Conservation (phyloP, 2,113 vertebrate species). For the Cisticola juncidis region DNA sequence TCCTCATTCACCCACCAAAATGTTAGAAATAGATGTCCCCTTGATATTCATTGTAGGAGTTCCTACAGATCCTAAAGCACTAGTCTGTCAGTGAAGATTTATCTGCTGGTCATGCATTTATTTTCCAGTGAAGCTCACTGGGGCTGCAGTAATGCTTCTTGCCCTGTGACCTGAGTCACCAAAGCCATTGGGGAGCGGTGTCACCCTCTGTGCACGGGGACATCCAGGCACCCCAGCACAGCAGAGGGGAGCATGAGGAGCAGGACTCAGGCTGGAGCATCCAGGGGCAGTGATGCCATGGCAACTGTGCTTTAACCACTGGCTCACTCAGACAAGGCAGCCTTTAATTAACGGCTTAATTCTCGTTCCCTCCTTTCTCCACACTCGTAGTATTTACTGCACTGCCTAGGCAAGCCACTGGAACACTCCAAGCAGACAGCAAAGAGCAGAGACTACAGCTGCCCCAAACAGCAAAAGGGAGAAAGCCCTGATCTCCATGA, state of each 20-base stretch:
- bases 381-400: not conserved
- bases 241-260: not conserved
- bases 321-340: not conserved
- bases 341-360: conserved; percentile 7
- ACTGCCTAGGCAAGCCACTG: not conserved
- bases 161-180: not conserved
- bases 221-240: not conserved
- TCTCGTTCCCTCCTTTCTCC: not conserved
- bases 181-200: not conserved
- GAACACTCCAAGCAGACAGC: not conserved
- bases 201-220: not conserved
- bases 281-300: not conserved
- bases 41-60: not conserved
- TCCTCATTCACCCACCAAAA: not conserved
- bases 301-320: not conserved
- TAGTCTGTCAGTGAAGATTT: not conserved
- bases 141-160: not conserved
- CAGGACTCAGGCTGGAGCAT: not conserved
- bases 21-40: not conserved
- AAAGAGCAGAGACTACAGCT: not conserved
- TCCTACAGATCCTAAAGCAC: not conserved
- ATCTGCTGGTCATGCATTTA: not conserved
- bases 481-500: not conserved
- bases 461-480: accelerated
- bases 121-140: not conserved